A percentile compares a stretch with the other conserved stretches of the same genome.
Evolutionary conservation across 2,113 vertebrate genomes (phyloP).

Genomic region (Riparia riparia): DNA sequence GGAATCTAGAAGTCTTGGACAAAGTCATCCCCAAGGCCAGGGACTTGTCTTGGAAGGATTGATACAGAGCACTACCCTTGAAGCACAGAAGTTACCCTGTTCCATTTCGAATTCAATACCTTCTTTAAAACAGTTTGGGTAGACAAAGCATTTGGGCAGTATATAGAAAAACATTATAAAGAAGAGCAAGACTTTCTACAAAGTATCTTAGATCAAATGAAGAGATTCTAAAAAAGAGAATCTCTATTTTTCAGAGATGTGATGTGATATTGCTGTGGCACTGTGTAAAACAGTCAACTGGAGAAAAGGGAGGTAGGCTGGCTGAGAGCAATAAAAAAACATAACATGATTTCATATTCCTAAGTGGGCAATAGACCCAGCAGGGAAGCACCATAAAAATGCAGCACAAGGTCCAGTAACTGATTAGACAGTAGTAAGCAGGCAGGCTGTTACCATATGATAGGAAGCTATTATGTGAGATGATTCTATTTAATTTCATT

Average conservation of each 20-base stretch:
- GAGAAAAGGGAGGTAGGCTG: background rate
- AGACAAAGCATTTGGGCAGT: background rate
- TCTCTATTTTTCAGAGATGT: background rate
- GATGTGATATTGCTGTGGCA: background rate
- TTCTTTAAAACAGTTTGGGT: background rate
- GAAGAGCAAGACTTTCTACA: background rate
- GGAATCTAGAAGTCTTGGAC: background rate
- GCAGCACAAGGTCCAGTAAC: constrained; percentile 16
- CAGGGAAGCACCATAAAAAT: background rate
- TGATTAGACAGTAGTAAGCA: constrained; percentile 45
- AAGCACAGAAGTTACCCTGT: background rate
- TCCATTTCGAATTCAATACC: background rate
- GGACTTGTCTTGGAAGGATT: background rate
- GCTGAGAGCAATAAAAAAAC: constrained; percentile 13
- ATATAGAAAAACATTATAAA: background rate
- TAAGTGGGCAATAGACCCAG: constrained; percentile 33
- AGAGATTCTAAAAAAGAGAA: background rate
- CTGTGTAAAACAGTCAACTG: background rate
- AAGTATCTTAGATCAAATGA: background rate
- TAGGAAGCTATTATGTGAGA: constrained; percentile 34
- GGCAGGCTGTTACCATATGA: constrained; percentile 14
- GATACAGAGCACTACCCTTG: background rate
- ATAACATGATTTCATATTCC: constrained; percentile 30
- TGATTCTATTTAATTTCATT: constrained; percentile 48
- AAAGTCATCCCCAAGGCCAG: background rate